Conservation (phyloP, 2,888 invertebrate species). For the Adela reaumurella region DNA sequence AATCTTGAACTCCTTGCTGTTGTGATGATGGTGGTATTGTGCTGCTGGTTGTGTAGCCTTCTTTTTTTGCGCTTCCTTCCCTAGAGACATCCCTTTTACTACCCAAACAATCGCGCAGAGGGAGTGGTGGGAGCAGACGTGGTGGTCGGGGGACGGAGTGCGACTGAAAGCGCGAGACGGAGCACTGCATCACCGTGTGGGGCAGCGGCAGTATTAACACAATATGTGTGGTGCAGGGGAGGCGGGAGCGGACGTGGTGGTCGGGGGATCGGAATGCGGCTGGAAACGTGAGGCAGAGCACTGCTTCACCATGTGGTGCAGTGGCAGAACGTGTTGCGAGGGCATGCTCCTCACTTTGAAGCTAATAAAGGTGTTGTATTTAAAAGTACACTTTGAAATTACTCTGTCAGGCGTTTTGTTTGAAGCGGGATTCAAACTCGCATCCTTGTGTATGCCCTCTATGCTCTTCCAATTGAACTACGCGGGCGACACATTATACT, state of each 20-base stretch:
- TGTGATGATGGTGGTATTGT: too few relatives aligned
- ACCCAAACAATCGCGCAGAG: constrained; percentile 24
- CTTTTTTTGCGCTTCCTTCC: too few relatives aligned
- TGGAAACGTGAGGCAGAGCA: constrained; percentile 93
- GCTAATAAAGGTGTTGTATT: constrained; percentile 87
- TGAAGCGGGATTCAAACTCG: too few relatives aligned
- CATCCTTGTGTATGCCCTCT: too few relatives aligned
- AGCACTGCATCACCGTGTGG: constrained; percentile 92
- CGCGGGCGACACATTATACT: too few relatives aligned
- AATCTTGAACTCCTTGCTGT: too few relatives aligned
- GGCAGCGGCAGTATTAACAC: constrained; percentile 74
- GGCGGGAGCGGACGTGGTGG: constrained; percentile 65
- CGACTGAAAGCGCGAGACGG: constrained; percentile 87
- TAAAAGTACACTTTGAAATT: too few relatives aligned
- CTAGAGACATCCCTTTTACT: too few relatives aligned
- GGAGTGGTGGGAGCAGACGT: constrained; percentile 66
- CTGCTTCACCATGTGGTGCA: constrained; percentile 93
- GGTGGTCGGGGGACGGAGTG: constrained; percentile 62
- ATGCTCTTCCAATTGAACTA: too few relatives aligned
- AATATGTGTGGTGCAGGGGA: constrained; percentile 60
- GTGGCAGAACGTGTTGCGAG: constrained; percentile 91
- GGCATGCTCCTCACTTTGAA: constrained; percentile 96
- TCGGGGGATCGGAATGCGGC: constrained; percentile 63
- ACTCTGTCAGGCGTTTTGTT: too few relatives aligned
- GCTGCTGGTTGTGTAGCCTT: too few relatives aligned